Conservation (phyloP, 1,140 invertebrate genomes). For the Solen grandis region DNA sequence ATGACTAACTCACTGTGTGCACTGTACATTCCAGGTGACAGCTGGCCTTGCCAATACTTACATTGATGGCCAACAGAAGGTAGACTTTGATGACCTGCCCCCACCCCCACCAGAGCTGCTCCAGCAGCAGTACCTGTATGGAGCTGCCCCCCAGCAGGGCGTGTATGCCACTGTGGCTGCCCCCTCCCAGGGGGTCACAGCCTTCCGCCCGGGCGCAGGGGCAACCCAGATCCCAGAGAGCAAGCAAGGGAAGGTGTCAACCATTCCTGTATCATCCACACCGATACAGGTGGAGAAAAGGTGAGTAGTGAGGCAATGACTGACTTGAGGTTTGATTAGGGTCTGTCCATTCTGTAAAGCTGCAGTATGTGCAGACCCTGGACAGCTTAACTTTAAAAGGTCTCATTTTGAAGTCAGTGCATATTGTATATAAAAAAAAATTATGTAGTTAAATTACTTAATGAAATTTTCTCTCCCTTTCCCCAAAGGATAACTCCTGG, state of each 20-base stretch:
- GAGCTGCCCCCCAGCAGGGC: constrained; percentile 72
- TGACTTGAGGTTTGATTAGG: no score
- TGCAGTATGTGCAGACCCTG: no score
- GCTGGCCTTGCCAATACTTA: constrained; percentile 66
- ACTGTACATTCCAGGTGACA: constrained; percentile 70
- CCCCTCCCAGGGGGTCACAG: constrained; percentile 22
- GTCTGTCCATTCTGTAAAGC: no score
- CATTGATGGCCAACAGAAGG: constrained; percentile 52
- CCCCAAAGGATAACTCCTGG: no score
- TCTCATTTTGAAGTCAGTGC: no score
- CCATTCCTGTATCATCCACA: constrained; percentile 65
- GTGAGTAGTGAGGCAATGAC: no score
- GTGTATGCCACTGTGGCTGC: constrained; percentile 62
- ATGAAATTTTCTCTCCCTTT: no score
- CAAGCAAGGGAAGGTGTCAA: constrained; percentile 66
- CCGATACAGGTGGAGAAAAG: constrained; percentile 65
- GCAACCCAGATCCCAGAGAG: constrained; percentile 60
- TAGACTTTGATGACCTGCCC: constrained; percentile 54
- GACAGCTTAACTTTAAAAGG: no score
- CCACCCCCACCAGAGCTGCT: constrained; percentile 72
- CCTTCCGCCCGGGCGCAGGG: constrained; percentile 70
- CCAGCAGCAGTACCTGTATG: constrained; percentile 77
- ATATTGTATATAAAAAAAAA: no score
- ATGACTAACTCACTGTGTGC: no score
- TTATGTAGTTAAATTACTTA: no score